Evolutionary conservation across 2,797 vertebrate genomes (phyloP), one percentile per base, ranked within the genome.

Genomic region (Myotis daubentonii): DNA sequence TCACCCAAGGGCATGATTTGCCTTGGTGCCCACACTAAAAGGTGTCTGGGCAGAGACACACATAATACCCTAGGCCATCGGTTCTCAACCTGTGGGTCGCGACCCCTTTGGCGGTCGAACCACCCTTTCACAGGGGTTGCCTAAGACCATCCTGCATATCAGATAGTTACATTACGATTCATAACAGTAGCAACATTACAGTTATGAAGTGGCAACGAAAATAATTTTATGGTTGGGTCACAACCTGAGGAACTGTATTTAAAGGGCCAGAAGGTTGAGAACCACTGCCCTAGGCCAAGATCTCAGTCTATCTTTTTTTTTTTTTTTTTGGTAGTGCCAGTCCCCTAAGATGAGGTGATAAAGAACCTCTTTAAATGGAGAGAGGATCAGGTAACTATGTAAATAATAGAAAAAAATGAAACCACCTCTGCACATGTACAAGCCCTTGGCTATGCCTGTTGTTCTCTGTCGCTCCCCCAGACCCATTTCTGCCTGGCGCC

Each of bases 391-490:
- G 3, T 71, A 60, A n/a, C 19, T 76, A 41, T 8, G 5, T 20
- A 78, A 47, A 72, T 33, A 41, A 57, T 8, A 91, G n/a, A 49
- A 76, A 38, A 38, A 28, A 41, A 8, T 17, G 25, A 22, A 51
- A 41, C 12, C 19, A 49, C 4, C 60, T 49, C 1, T 8, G 44
- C 17, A 23, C 15, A n/a, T 0, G 0, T 2, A 6, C 4, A 36
- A 36, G 17, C 53, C 22, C 1, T 3, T n/a, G 80, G 44, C 10
- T 12, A 7, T 30, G 25, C 0, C 0, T 2, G 23, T 6, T 47
- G 16, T 51, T 57, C 53, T 38, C n/a, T 6, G 4, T 19, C 41
- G 12, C 8, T 33, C 11, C 8, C 66, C 66, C 25, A 16, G 53
- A 78, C 25, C n/a, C 8, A 8, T 66, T 33, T 33, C 36, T 55